A percentile compares a stretch with the other conserved stretches of the same genome.
These are phyloP conservation scores for Labeo rohita DNA, from an alignment of 2,113 vertebrate genomes.

Conservation along the genomic window DNA sequence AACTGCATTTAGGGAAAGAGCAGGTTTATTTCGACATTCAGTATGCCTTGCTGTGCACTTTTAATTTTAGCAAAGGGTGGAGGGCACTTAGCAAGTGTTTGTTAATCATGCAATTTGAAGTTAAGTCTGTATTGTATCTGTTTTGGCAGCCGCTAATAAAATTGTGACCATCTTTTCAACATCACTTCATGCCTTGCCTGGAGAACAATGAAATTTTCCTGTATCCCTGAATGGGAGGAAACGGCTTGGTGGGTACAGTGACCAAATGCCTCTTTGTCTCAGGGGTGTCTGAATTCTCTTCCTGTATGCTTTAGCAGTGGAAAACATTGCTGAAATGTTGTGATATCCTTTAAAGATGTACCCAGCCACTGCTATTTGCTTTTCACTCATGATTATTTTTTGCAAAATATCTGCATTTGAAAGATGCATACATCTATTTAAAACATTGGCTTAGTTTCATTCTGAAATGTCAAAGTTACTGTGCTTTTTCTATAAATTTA, in stretches of 20 bases:
- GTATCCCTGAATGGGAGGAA: conserved; percentile 63
- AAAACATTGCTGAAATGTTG: background rate
- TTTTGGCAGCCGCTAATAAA: background rate
- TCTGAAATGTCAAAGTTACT: background rate
- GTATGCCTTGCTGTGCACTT: background rate
- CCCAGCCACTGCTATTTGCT: background rate
- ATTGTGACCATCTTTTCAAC: conserved; percentile 17
- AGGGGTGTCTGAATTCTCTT: background rate
- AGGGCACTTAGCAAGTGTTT: background rate
- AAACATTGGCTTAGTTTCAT: background rate
- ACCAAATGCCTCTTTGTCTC: conserved; percentile 42
- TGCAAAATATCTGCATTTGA: background rate
- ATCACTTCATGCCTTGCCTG: conserved; percentile 32
- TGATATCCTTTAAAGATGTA: background rate
- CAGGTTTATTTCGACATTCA: background rate
- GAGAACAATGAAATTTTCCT: conserved; percentile 54
- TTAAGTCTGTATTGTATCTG: background rate
- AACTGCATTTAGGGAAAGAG: background rate
- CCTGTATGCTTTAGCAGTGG: background rate
- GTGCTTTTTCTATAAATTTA: background rate
- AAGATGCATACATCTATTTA: background rate
- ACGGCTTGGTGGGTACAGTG: conserved; percentile 50
- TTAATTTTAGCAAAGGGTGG: conserved; percentile 12
- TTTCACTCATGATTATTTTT: background rate
- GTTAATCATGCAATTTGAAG: background rate